Evolutionary conservation across 2,797 vertebrate genomes (phyloP), one percentile per base, ranked within the genome.

Genomic region (Astyanax mexicanus): DNA sequence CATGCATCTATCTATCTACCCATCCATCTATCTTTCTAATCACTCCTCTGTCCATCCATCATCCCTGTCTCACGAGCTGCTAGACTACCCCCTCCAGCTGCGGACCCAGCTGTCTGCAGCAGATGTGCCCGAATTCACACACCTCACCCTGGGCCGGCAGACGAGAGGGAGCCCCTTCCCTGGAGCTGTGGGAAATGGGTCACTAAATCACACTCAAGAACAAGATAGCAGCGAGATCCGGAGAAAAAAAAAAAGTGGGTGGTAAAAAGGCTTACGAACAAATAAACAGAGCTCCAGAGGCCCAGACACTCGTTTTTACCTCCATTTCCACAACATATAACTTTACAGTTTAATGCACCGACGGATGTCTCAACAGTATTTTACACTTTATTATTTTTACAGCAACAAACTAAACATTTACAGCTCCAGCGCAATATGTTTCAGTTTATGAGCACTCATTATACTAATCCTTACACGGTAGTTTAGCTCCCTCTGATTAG

Each of bases 21-120:
- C 77, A 78, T 69, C 69, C 74, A 75, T 19, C 49, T 29, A 72
- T 32, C 57, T 9, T 72, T 62, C 29, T 32, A 44, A 25, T 40
- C 74, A 75, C 29, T 61, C 29, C 72, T 45, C 57, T 15, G 62
- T 62, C 29, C 45, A 64, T 25, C 40, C 17, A 35, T 69, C 66
- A 51, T 32, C 72, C 84, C 77, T 61, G 76, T 81, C 73, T 17
- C 72, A 84, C 80, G 84, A 84, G 86, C 88, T 87, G 88, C 86
- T 87, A 85, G 83, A 83, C 86, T 82, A 80, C 83, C 80, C 86
- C 88, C 86, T 86, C 89, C 90, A 90, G 91, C 90, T 89, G 89
- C 84, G 86, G 89, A 85, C 89, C 85, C 88, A 90, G 88, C 87
- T 88, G 88, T 85, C 75, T 67, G 79, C 8, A 84, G 86, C 90